Base-by-base conservation (phyloP, 2,797 vertebrate genomes). In the Acanthurus leucopareius region DNA sequence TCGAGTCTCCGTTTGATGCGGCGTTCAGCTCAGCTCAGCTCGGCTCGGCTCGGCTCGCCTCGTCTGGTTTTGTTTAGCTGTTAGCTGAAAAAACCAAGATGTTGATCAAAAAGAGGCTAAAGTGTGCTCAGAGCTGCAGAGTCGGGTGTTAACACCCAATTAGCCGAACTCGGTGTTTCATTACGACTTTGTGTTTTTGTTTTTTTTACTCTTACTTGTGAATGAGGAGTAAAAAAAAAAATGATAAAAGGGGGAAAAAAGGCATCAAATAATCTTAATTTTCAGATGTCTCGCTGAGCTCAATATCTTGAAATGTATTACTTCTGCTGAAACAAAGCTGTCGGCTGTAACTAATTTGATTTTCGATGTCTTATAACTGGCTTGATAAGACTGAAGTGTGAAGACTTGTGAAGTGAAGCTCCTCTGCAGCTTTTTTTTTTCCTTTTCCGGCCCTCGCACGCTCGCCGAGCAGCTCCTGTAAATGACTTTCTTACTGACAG, bases 331-430 rank as follows among this genome's bases (percentile, higher is more conserved):
- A 91, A 91, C 91, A 89, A 91, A 91, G 89, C 85, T 88, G 87
- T 81, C 75, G 83, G 84, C 89, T 89, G 86, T 80, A 79, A 73
- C 87, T 90, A 89, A 91, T 91, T 87, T 89, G 85, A 90, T 90
- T 91, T 86, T 44, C 9, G 32, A 56, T 69, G 85, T 91, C 75
- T 82, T 64, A 22, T 85, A 86, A 85, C 61, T 25, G 83, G 68
- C 78, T 82, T 84, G 89, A 89, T 90, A 72, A 89, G 89, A 87
- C 75, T 88, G 85, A 86, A 87, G 85, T 89, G 86, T 84, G 88
- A 73, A 76, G 75, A 80, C 68, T 66, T 71, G 77, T 73, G 80
- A 85, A 83, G 84, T 65, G 74, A 68, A 79, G 81, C 57, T 44
- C 25, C 25, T 25, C 25, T 25, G 25, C 25, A 25, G 25, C 25